Base-by-base conservation (phyloP, 2,888 invertebrate species). In the Sthenelais limicola region DNA sequence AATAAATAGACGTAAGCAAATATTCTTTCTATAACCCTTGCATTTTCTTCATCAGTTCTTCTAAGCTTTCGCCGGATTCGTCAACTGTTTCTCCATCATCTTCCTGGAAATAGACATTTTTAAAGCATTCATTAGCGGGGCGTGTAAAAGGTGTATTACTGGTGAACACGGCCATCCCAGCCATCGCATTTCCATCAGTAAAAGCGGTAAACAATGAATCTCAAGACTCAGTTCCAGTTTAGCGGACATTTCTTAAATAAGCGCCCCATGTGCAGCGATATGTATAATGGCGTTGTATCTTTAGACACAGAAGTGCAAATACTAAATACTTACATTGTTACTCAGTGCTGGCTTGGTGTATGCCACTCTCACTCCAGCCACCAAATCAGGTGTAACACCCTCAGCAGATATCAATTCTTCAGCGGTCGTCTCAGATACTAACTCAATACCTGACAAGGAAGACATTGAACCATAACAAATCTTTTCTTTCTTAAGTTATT, bases 21-120 rank as follows among this genome's bases (percentile, higher is more conserved):
- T 12, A 9, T 12, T 62, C 24, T 18, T 38, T 47, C 91, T 91
- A 96, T 87, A 96, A 92, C 26, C 92, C 90, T 89, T 96, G 95
- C 94, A 97, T 94, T 88, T 95, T 93, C 75, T 93, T 93, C 94
- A 96, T 96, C 76, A 98, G 90, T 70, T 97, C 96, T 73, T 97
- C 97, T 68, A 98, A 90, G 77, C 93, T 94, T 2, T 92, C 88
- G 24, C 82, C 86, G 24, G 83, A 81, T 3, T 79, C 82, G 35
- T 81, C 82, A 26, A 85, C 84, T 58, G 78, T 79, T 21, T 12
- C 54, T 15, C 33, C 26, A 9, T 26, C 35, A 21, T 48, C 18
- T 49, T 49, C 32, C 24, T 48, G 32, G 24, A 32, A 28, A 58
- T 28, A 30, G 33, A 18, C 30, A 18, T 58, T 12, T 58, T 15